These are phyloP conservation scores for Mylabris sibirica DNA, from an alignment of 2,888 invertebrate species.

Conservation along the genomic window DNA sequence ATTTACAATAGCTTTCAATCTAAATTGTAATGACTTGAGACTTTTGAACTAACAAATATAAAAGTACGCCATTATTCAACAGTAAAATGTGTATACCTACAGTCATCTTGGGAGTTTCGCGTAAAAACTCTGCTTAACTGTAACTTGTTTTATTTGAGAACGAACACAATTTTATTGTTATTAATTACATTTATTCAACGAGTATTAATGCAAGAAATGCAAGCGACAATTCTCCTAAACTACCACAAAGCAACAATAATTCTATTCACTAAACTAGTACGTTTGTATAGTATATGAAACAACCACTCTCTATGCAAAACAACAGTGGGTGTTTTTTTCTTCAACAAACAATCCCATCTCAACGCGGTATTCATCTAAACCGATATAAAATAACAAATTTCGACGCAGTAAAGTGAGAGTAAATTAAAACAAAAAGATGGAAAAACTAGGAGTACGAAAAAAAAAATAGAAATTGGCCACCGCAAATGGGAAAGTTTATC, in stretches of 20 bases:
- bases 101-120: slow-evolving; percentile 48
- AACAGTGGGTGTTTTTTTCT: slow-evolving; percentile 3
- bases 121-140: slow-evolving; percentile 51
- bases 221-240: not conserved
- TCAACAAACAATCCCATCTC: not conserved
- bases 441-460: slow-evolving; percentile 5
- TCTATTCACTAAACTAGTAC: not conserved
- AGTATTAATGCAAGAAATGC: slow-evolving; percentile 8
- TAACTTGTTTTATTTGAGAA: slow-evolving; percentile 38
- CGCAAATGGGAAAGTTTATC: slow-evolving; percentile 38
- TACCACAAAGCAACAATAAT: not conserved
- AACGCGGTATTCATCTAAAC: not conserved
- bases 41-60: slow-evolving; percentile 52
- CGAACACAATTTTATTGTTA: slow-evolving; percentile 30
- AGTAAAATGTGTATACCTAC: slow-evolving; percentile 47
- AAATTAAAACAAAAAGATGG: slow-evolving; percentile 20
- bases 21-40: slow-evolving; percentile 49
- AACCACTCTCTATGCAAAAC: slow-evolving; percentile 13
- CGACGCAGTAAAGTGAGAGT: slow-evolving; percentile 7
- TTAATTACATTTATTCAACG: slow-evolving; percentile 27
- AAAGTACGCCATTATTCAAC: slow-evolving; percentile 52
- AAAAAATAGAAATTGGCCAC: slow-evolving; percentile 16
- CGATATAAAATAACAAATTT: slow-evolving; percentile 1
- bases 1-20: slow-evolving; percentile 43
- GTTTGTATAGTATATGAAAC: slow-evolving; percentile 7